Evolutionary conservation across 2,888 invertebrate genomes (phyloP).

Genomic region (Parasteatoda lunata): DNA sequence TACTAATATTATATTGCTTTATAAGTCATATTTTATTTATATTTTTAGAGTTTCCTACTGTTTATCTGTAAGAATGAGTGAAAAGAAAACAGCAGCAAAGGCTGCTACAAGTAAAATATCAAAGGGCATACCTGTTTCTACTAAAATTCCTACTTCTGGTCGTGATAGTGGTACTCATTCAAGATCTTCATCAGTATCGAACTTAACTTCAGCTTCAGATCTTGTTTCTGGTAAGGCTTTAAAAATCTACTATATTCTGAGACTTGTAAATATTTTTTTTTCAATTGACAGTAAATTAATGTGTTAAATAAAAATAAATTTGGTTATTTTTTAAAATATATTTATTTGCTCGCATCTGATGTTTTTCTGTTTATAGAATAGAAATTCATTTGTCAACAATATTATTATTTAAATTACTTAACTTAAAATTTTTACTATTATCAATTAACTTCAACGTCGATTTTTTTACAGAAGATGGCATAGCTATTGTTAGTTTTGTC

Average conservation of each 20-base stretch:
- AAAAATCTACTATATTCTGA: too few species aligned
- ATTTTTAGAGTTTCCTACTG: too few species aligned
- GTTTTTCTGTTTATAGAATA: background rate
- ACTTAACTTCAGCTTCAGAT: constrained; percentile 55
- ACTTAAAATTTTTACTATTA: background rate
- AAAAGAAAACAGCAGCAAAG: background rate
- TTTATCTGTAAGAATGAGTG: background rate
- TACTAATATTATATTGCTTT: too few species aligned
- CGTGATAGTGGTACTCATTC: constrained; percentile 63
- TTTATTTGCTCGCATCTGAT: background rate
- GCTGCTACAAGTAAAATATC: constrained; percentile 33
- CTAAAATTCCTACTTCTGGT: constrained; percentile 59
- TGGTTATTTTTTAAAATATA: background rate
- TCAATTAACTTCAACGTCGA: background rate
- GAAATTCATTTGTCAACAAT: background rate
- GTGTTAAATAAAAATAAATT: background rate
- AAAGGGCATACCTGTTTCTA: constrained; percentile 42
- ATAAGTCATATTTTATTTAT: too few species aligned
- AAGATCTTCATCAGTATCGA: constrained; percentile 59
- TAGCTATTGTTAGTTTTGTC: too few species aligned
- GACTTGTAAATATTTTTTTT: background rate
- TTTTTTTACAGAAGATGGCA: background rate
- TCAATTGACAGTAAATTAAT: background rate
- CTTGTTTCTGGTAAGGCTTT: constrained; percentile 44
- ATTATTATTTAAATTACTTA: background rate